Percentiles rank a stretch among this genome's conserved stretches.
These are phyloP conservation scores for Coracias cyanogaster DNA, from an alignment of 2,797 vertebrate species.

Conservation along the genomic window DNA sequence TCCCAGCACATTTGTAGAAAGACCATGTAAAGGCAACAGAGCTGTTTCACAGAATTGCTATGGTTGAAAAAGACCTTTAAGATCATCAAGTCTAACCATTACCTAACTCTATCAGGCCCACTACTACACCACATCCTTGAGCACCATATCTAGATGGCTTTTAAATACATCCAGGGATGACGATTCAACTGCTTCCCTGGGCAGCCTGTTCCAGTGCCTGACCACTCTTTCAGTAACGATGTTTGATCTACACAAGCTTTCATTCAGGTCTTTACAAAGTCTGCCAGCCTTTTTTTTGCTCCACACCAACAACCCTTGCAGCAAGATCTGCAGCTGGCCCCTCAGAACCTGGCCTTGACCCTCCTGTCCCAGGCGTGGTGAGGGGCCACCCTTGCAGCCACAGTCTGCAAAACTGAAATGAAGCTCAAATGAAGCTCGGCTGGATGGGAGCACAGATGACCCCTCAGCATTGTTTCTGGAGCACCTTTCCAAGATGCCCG, in stretches of 20 bases:
- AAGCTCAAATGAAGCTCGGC: accelerated
- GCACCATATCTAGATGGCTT: too few species aligned
- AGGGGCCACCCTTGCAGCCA: neutral
- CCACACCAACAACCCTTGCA: accelerated
- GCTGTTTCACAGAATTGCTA: too few species aligned
- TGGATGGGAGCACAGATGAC: neutral
- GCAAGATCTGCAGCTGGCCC: neutral
- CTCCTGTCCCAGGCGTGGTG: neutral
- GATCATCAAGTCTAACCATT: too few species aligned
- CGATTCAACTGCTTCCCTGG: too few species aligned
- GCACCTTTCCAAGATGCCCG: neutral
- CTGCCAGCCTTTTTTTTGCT: neutral
- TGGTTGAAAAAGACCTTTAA: too few species aligned
- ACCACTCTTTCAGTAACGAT: too few species aligned
- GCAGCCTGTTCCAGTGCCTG: too few species aligned
- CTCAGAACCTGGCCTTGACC: accelerated
- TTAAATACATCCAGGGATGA: too few species aligned
- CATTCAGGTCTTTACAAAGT: accelerated
- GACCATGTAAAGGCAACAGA: neutral
- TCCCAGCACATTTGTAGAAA: neutral
- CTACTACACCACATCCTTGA: too few species aligned
- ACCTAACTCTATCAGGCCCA: too few species aligned
- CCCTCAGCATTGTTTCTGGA: accelerated
- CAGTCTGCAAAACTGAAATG: neutral
- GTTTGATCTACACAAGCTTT: neutral